Evolutionary conservation across 2,888 invertebrate genomes (phyloP), one percentile per base, ranked within the genome.

Genomic region (Campoletis raptor): DNA sequence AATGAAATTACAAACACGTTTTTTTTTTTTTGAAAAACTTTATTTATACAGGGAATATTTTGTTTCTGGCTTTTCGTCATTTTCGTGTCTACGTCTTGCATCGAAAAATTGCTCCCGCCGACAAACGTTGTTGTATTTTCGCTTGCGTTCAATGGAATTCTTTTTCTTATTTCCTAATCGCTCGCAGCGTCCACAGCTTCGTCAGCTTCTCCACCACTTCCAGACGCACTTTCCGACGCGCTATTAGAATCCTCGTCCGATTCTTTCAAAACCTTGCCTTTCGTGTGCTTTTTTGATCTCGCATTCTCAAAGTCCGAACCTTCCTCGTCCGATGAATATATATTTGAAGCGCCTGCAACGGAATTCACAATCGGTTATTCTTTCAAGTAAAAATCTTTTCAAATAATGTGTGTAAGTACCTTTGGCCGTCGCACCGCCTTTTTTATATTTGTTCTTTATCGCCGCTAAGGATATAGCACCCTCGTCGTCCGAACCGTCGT

Each of bases 391-490:
- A 0, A 6, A 6, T 48, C 18, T 48, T 48, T 6, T 18, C 18
- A 37, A 64, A 74, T 18, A 82, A 30, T 2, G 30, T 57, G 67
- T 70, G 70, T 81, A 10, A 9, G 9, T 88, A 95, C 95, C 94
- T 94, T 95, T 95, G 76, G 94, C 90, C 12, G 90, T 91, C 77
- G 91, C 91, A 15, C 94, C 94, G 42, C 96, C 96, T 93, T 96
- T 96, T 91, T 98, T 99, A 94, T 98, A 99, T 92, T 98, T 97
- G 94, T 98, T 98, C 95, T 99, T 99, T 93, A 99, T 99, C 64
- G 99, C 99, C 83, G 97, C 97, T 36, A 99, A 95, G 0, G 99
- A 99, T 91, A 99, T 98, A 0, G 97, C 97, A 83, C 97, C 98
- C 92, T 98, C 98, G 94, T 98, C 99, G 86, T 98, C 98, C n/a